Evolutionary conservation across 2,797 vertebrate genomes (phyloP), one percentile per base, ranked within the genome.

Genomic region (Chaenodraco wilsoni): DNA sequence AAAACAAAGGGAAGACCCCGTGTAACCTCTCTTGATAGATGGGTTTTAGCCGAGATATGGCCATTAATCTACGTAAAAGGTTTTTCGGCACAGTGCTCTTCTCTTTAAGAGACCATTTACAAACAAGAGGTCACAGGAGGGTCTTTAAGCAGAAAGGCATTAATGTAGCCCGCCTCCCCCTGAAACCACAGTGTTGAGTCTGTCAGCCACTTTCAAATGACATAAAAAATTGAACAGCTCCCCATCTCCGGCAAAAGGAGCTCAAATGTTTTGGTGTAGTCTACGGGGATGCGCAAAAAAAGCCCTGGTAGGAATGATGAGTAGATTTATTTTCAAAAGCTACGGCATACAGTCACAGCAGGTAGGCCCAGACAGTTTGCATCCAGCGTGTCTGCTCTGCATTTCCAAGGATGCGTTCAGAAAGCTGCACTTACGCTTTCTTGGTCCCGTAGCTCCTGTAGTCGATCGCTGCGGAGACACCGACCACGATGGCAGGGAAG

Each of bases 391-490:
- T 60, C 67, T 52, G 74, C 70, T 57, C 65, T 61, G 67, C 65
- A 23, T 84, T 81, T 77, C 58, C 27, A 65, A 77, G 74, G 78
- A 73, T 75, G 61, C 65, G 33, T 63, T 71, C 37, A 33, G 31
- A 79, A 75, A 75, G 73, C 83, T 84, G 91, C 92, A 95, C 98
- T 98, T 92, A 99, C 98, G 95, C 96, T 91, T 97, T 97, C 72
- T 95, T 87, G 64, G 97, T 98, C 90, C 98, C 98, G 3, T 99
- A 99, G 94, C 98, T 98, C 87, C 95, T 93, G 80, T 98, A 98
- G 95, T 99, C 98, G 73, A 99, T 97, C 54, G 97, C 98, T 51
- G 97, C 96, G 0, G 97, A 98, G 78, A 99, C 97, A 1, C 97
- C 98, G 74, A 99, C 98, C 33, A 99, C 96, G 8, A 98, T 96